Evolutionary conservation across 2,797 vertebrate genomes (phyloP).

Genomic region (Nasua narica): DNA sequence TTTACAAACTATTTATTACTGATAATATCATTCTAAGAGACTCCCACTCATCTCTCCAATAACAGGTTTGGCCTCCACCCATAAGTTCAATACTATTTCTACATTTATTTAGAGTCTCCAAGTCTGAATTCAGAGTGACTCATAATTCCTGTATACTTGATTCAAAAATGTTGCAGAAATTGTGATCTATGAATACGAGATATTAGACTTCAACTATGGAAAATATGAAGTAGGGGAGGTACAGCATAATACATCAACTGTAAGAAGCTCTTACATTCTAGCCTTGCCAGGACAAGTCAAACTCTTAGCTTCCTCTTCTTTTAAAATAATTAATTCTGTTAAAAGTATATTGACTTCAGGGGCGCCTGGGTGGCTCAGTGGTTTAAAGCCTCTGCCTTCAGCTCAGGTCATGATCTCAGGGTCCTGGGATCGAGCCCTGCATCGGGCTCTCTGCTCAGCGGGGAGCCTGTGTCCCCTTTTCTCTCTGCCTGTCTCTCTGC

Average conservation of each 20-base stretch:
- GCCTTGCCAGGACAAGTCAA: background rate
- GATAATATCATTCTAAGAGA: background rate
- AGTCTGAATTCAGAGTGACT: constrained; percentile 31
- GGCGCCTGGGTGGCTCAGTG: too few species aligned
- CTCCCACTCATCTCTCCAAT: background rate
- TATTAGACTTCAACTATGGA: background rate
- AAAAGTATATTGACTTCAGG: background rate
- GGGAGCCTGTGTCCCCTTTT: too few species aligned
- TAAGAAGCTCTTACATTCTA: background rate
- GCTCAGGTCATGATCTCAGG: too few species aligned
- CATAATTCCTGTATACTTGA: background rate
- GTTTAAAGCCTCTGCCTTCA: too few species aligned
- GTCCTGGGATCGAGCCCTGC: too few species aligned
- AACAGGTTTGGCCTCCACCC: background rate
- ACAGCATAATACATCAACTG: background rate
- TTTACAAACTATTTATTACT: background rate
- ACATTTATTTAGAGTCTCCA: background rate
- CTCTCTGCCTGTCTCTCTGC: too few species aligned
- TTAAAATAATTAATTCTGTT: constrained; percentile 20
- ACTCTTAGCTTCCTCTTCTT: background rate
- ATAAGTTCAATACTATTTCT: constrained; percentile 13
- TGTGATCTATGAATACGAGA: background rate
- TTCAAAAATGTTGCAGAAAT: background rate
- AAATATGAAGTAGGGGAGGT: background rate
- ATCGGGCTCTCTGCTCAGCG: too few species aligned